These are phyloP conservation scores for Coluber constrictor DNA, from an alignment of 2,797 vertebrate species.

Conservation along the genomic window DNA sequence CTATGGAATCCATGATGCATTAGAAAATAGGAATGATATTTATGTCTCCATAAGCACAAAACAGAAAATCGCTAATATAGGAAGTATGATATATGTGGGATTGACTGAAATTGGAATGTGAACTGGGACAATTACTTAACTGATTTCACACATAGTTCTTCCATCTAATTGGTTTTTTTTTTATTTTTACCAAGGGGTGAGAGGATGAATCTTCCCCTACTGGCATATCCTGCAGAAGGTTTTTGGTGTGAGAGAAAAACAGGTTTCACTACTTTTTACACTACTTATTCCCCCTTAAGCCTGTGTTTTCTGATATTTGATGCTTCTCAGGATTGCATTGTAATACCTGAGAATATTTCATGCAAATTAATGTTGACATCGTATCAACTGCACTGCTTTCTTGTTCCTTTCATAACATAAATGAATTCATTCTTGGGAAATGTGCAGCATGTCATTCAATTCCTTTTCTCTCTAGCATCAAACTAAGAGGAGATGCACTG, in stretches of 20 bases:
- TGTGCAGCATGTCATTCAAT: fast-evolving
- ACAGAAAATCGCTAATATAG: not conserved
- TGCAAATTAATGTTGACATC: not conserved
- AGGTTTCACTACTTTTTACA: not conserved
- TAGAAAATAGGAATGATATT: not conserved
- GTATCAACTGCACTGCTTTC: not conserved
- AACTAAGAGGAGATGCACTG: not conserved
- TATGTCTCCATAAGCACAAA: not conserved
- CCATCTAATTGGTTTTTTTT: not conserved
- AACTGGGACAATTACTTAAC: not conserved
- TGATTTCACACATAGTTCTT: not conserved
- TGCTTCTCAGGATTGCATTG: not conserved
- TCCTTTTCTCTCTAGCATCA: fast-evolving
- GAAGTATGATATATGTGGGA: not conserved
- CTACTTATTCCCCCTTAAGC: not conserved
- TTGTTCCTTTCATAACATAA: not conserved
- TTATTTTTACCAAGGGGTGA: not conserved
- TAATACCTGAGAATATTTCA: constrained; percentile 16
- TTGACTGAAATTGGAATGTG: not conserved
- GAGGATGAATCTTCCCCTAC: not conserved
- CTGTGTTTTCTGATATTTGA: not conserved
- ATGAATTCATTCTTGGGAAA: not conserved
- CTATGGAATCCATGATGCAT: not conserved
- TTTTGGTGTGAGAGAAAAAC: not conserved
- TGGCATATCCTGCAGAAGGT: not conserved